Base-by-base conservation (phyloP, 2,888 invertebrate species). In the Anorthoa munda region DNA sequence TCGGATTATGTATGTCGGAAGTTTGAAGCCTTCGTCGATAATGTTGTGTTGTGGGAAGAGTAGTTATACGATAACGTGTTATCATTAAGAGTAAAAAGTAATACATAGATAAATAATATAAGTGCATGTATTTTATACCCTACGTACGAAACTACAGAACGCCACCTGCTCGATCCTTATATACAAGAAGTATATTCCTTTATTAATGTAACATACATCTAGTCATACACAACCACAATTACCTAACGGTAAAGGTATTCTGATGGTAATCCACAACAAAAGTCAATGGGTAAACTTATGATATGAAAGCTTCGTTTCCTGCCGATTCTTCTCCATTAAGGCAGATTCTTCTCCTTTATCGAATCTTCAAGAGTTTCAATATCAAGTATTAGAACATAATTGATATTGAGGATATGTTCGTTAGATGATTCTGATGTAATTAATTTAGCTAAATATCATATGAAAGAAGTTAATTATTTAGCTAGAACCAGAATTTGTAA, bases 1-100 rank as follows among this genome's bases (percentile, higher is more conserved):
- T 48, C n/a, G 59, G 4, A 72, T 68, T 77, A 60, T 15, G 13
- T 39, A 15, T 48, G 18, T 77, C 17, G 21, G 12, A 76, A 77
- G 46, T 53, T 53, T 12, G 13, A 53, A 66, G 13, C 2, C 17
- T 65, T 76, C 17, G 23, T 61, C 11, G 17, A 39, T 13, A 31
- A 23, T 45, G 1, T n/a, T 48, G n/a, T 72, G 51, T 15, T 26
- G 4, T 15, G 15, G 17, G 7, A 1, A 13, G 18, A 2, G 2
- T 23, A 31, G 2, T n/a, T 26, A n/a, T 15, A 2, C 13, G 1
- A 18, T 53, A 48, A 13, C 5, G 0, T 48, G 7, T 15, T 63
- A 46, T 31, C 13, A 5, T 23, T 23, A 17, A 17, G n/a, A 31
- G 26, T 2, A 39, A 12, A 50, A 48, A n/a, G 7, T 31, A 31